Evolutionary conservation across 2,888 invertebrate genomes (phyloP).

Genomic region (Papilio protenor): DNA sequence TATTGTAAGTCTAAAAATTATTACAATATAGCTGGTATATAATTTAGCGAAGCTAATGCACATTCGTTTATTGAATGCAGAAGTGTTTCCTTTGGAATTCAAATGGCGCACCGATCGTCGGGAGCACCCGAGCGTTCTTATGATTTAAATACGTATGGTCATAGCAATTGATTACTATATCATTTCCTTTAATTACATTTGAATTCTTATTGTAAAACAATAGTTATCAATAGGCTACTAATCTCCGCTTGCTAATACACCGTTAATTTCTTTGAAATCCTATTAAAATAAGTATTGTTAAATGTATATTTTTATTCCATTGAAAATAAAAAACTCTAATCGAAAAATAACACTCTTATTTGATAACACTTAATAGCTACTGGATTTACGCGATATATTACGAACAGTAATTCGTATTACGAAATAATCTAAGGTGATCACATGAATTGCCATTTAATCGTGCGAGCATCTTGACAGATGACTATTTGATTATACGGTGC

Average conservation of each 20-base stretch:
- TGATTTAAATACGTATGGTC: conserved; percentile 46
- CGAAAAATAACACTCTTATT: no score
- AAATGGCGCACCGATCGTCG: conserved; percentile 45
- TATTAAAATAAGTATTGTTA: background rate
- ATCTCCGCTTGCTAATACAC: no score
- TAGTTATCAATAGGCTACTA: no score
- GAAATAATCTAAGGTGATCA: conserved; percentile 11
- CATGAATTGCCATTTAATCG: conserved; percentile 26
- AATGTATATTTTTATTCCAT: background rate
- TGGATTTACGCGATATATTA: conserved; percentile 2
- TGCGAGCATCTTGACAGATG: conserved; percentile 24
- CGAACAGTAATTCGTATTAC: background rate
- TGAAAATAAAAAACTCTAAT: background rate
- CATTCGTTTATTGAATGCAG: conserved; percentile 44
- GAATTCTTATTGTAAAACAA: no score
- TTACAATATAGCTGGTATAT: background rate
- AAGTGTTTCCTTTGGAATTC: conserved; percentile 47
- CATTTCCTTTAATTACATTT: no score
- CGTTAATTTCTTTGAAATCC: background rate
- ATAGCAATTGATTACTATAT: conserved; percentile 45
- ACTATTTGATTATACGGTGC: conserved; percentile 35
- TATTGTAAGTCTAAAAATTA: background rate
- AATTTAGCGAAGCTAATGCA: conserved; percentile 40
- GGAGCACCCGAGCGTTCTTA: conserved; percentile 40
- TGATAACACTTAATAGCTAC: background rate